Evolutionary conservation across 2,888 invertebrate species (phyloP).

Genomic region (Eremobia ochroleuca): DNA sequence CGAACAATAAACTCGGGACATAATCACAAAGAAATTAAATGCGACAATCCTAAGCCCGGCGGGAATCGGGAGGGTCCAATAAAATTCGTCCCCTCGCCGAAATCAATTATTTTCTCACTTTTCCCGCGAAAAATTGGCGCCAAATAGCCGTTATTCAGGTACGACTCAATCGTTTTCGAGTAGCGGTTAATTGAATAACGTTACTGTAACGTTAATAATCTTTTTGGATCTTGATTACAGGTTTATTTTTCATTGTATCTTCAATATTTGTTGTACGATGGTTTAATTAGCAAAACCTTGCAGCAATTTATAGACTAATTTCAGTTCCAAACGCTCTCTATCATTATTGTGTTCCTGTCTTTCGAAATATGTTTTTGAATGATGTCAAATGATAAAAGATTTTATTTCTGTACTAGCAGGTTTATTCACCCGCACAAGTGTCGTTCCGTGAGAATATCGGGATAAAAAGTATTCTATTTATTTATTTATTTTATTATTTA

Average conservation of each 20-base stretch:
- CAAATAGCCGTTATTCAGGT: slow-evolving; percentile 67
- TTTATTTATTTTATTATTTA: no score
- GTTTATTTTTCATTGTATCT: neutral
- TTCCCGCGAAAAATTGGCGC: slow-evolving; percentile 83
- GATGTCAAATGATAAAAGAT: no score
- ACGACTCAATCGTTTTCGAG: slow-evolving; percentile 72
- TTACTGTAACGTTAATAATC: slow-evolving; percentile 53
- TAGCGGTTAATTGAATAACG: slow-evolving; percentile 76
- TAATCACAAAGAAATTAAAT: slow-evolving; percentile 66
- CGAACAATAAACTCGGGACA: slow-evolving; percentile 58
- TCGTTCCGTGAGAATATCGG: no score
- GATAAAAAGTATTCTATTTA: no score
- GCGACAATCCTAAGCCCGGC: slow-evolving; percentile 38
- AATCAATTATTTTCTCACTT: slow-evolving; percentile 89
- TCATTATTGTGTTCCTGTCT: no score
- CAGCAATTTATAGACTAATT: no score
- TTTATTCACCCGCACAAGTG: no score
- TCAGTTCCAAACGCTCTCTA: no score
- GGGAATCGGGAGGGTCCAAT: slow-evolving; percentile 54
- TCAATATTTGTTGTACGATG: neutral
- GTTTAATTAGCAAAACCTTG: no score
- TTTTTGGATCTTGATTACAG: neutral
- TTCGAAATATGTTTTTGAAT: no score
- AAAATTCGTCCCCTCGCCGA: slow-evolving; percentile 68
- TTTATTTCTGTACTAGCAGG: no score